A percentile compares a stretch with the other conserved stretches of the same genome.
Conservation (phyloP, 2,888 invertebrate species). For the Petrolisthes manimaculis region DNA sequence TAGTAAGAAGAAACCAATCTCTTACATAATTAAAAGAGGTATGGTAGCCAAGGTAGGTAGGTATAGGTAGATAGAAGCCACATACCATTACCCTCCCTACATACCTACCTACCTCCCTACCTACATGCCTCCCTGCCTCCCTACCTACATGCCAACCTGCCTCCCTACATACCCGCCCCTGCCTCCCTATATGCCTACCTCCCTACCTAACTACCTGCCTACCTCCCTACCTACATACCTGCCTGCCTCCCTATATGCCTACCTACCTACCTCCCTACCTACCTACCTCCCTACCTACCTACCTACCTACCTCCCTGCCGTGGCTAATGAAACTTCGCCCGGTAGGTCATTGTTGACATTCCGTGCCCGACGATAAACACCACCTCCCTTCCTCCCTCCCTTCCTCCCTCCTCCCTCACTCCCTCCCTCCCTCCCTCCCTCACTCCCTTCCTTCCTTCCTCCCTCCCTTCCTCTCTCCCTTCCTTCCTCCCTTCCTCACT, state of each 20-base stretch:
- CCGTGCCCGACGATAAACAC: constrained; percentile 15
- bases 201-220: no score
- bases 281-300: no score
- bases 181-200: no score
- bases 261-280: no score
- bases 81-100: constrained; percentile 15
- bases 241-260: no score
- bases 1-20: no score
- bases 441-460: background rate
- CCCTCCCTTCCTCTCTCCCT: background rate
- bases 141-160: no score
- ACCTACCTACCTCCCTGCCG: no score
- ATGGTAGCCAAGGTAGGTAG: background rate
- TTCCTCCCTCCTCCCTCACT: background rate
- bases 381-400: constrained; percentile 4
- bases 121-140: no score
- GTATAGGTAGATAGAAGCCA: background rate
- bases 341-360: constrained; percentile 15
- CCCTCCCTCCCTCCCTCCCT: background rate
- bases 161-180: no score
- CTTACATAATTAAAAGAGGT: background rate
- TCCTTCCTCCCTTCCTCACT: background rate
- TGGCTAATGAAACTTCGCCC: constrained; percentile 4
- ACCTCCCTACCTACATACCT: no score
- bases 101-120: no score